Base-by-base conservation (phyloP, 2,888 invertebrate genomes). In the Ptilodon capucinus region DNA sequence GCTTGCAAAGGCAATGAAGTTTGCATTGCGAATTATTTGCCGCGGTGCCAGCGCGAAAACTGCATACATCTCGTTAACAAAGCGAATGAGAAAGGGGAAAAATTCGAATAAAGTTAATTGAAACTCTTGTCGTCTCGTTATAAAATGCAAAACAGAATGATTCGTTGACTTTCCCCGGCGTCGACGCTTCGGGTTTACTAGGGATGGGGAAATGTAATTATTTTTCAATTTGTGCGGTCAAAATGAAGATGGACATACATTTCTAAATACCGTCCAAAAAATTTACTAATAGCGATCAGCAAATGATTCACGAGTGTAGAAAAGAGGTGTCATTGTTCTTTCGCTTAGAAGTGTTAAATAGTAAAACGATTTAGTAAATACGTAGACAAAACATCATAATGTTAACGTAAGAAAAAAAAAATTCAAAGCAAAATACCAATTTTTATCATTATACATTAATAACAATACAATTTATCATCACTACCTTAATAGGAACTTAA, bases 91-190 rank as follows among this genome's bases (percentile, higher is more conserved):
- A 36, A 49, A 55, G 58, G 7, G 25, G 57, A 52, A 53, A 58
- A 36, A 46, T 32, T 23, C 44, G 48, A 57, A 67, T 57, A 58
- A 57, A 60, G 47, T 62, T 67, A 64, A 73, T 71, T 73, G 70
- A 63, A 73, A 66, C 61, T 59, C 64, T 60, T 58, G 63, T 62
- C 58, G 51, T 51, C 56, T 65, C 64, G 65, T 70, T 68, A 61
- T 59, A 60, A 65, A 61, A 65, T 71, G 63, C 67, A 64, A 64
- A 71, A 62, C 58, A 57, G 46, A 57, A 57, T 64, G 44, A 54
- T 58, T 60, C 47, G 62, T 51, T 52, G 54, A 54, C 44, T 56
- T 46, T 64, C 16, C 46, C 23, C 46, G 40, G 35, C 19, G 23
- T n/a, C 1, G 40, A 44, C 40, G 8, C 41, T 46, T 7, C 17